Evolutionary conservation across 2,797 vertebrate species (phyloP), one percentile per base, ranked within the genome.

Genomic region (Choloepus didactylus): DNA sequence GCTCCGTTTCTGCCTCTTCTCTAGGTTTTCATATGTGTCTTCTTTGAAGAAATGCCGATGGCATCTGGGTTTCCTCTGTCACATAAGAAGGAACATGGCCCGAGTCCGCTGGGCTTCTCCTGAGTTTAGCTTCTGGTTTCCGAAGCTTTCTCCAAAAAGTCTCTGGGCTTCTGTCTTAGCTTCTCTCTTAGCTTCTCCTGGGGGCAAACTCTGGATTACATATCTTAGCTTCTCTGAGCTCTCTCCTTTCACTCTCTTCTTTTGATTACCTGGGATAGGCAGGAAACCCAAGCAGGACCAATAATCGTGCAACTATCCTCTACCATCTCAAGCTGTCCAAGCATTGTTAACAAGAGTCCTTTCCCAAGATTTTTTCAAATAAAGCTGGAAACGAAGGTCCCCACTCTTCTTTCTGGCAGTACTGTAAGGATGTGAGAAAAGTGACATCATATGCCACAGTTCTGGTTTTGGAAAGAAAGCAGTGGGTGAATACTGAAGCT

Each of bases 1-100:
- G 5, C 94, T 83, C 93, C 90, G 95, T 88, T 93, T 97, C 90
- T 54, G 41, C 94, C 95, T 97, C 72, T 72, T 73, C 82, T 94
- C 31, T 70, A 87, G 80, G 49, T 79, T 31, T 66, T 96, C 79
- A 25, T 85, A 85, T 85, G 19, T 82, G 69, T 76, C 62, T 92
- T 35, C 35, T 35, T 35, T 35, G 35, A 35, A 35, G 35, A 35
- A 35, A 35, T 35, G 35, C 35, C 35, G 35, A 35, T 35, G 35
- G 35, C 35, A 35, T 35, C 35, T 35, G 35, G 35, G 35, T 35
- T 35, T 35, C 35, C 35, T 35, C 35, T 35, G 35, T 35, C 35
- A 35, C 35, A 35, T 35, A 35, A 35, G 35, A 35, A 35, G 35
- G 35, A 35, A 35, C 35, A 35, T 35, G 35, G 35, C 35, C 35